phyloP scores from a whole-genome alignment of 1,140 invertebrate species.

The Diorhabda sublineata region DNA sequence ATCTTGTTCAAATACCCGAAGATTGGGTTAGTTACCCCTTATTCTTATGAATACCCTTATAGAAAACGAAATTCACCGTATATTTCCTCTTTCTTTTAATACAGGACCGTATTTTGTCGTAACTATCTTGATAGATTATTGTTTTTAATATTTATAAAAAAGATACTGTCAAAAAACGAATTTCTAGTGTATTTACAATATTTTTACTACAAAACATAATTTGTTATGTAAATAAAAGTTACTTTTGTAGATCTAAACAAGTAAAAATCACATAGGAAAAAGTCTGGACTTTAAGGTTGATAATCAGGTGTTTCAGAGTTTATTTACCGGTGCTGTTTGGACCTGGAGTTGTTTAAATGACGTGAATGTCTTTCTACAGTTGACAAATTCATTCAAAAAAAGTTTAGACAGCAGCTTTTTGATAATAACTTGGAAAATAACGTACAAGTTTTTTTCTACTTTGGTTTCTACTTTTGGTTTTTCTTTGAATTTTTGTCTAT shows the following conservation, averaged over 20 bases:
- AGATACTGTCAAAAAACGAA: not conserved
- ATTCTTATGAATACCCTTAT: slow-evolving; percentile 21
- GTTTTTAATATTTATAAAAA: not conserved
- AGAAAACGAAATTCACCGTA: slow-evolving; percentile 25
- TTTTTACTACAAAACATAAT: not conserved
- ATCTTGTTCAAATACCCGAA: slow-evolving; percentile 26
- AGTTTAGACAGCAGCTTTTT: too few species aligned
- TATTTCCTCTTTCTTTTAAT: slow-evolving; percentile 25
- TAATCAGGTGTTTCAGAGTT: too few species aligned
- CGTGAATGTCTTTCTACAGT: too few species aligned
- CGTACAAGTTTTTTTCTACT: too few species aligned
- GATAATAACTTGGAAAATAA: too few species aligned
- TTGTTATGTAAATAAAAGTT: not conserved
- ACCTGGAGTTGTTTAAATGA: too few species aligned
- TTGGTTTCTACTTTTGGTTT: too few species aligned
- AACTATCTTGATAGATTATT: not conserved
- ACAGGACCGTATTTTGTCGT: slow-evolving; percentile 4
- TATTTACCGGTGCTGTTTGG: too few species aligned
- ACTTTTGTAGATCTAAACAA: not conserved
- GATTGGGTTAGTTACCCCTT: slow-evolving; percentile 24
- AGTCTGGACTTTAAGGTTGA: not conserved
- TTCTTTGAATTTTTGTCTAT: too few species aligned
- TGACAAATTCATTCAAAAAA: too few species aligned
- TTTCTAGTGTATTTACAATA: not conserved
- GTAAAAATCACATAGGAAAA: not conserved